Evolutionary conservation across 1,140 invertebrate genomes (phyloP), one percentile per base, ranked within the genome.

Genomic region (Drosophila pseudoobscura): DNA sequence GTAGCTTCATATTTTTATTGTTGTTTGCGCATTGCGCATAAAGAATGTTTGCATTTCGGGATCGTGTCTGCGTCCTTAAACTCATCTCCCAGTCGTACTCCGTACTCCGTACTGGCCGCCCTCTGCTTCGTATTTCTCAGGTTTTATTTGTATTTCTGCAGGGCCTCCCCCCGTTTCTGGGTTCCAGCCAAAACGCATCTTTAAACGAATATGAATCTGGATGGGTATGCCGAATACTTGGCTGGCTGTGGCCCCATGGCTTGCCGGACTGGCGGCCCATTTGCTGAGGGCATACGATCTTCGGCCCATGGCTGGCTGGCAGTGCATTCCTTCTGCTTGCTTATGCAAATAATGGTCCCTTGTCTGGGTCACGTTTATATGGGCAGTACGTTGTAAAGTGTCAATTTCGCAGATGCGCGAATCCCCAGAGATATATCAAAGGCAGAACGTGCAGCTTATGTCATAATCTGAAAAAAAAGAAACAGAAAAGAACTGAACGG

Each of bases 1-100:
- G 78, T 75, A 87, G 78, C 83, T 83, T 88, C 84, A 88, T 88
- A 88, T 88, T 88, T 88, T 88, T 88, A 89, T 88, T 88, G 84
- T 88, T 87, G 77, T 87, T 85, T 71, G 70, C 71, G 75, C 82
- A 85, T 88, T 87, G 83, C 53, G 60, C 71, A 74, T 82, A 85
- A 85, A 85, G 83, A 87, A 87, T 78, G 62, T 80, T 75, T 83
- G 71, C 74, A 45, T 57, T 55, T 59, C 50, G 50, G 72, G 72
- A 73, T 88, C 83, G 83, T 88, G 83, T 75, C 78, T 66, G 71
- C 52, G 79, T 88, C 84, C 83, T 88, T 88, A 88, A 88, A 69
- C 65, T 57, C 31, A 31, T 31, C 31, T 31, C 31, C 31, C 31
- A 31, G 7, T 31, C 29, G 1, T 6, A 29, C 6, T 8, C 7